Conservation (phyloP, 2,113 vertebrate species). For the Pagrus major region DNA sequence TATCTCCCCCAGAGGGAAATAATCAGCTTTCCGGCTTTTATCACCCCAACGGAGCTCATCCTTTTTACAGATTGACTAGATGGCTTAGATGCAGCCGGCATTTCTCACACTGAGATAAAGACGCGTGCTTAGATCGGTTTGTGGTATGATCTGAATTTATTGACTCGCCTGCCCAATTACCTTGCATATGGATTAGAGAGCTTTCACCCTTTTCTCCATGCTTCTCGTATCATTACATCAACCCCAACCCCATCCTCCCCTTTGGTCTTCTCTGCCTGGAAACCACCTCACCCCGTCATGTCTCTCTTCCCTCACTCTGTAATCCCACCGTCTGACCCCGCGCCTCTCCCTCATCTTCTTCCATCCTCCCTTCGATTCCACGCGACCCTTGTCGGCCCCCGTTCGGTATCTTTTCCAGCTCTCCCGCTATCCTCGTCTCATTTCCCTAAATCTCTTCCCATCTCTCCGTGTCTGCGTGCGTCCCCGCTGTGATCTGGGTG, state of each 20-base stretch:
- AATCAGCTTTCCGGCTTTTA: conserved; percentile 61
- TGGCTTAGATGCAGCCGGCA: conserved; percentile 11
- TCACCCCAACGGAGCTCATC: conserved; percentile 48
- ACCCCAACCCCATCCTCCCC: neutral
- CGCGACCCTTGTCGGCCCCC: conserved; percentile 6
- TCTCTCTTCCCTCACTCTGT: conserved; percentile 30
- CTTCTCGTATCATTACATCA: conserved; percentile 25
- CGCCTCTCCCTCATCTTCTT: conserved; percentile 4
- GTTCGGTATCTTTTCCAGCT: conserved; percentile 8
- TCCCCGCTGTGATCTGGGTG: conserved; percentile 71
- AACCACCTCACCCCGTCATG: neutral
- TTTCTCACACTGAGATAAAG: conserved; percentile 44
- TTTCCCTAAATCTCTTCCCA: conserved; percentile 62
- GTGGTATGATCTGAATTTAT: conserved; percentile 42
- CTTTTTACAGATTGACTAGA: conserved; percentile 41
- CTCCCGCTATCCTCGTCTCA: conserved; percentile 29
- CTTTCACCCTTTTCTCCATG: conserved; percentile 21
- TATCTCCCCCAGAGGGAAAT: conserved; percentile 48
- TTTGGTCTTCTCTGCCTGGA: conserved; percentile 15
- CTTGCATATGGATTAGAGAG: conserved; percentile 24
- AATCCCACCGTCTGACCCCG: conserved; percentile 57
- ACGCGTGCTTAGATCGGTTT: conserved; percentile 8
- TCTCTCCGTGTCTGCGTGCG: conserved; percentile 26
- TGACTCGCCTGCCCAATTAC: conserved; percentile 53
- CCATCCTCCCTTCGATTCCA: neutral